These are phyloP conservation scores for Platycnemis pennipes DNA, from an alignment of 2,888 invertebrate genomes.

Conservation along the genomic window DNA sequence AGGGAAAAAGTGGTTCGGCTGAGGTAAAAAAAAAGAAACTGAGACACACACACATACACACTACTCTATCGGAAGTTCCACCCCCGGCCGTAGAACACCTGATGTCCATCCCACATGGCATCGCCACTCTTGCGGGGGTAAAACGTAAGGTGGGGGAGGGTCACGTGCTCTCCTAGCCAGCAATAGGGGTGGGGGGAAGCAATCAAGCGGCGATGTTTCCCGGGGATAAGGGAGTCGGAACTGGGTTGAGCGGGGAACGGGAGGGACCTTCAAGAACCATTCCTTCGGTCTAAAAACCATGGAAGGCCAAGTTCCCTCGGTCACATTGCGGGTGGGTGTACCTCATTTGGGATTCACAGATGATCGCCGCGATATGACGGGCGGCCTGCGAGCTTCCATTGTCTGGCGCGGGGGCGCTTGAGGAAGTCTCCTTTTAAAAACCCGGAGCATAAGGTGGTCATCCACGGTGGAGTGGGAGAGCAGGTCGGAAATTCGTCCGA, in stretches of 20 bases:
- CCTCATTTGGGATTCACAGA: conserved; percentile 18
- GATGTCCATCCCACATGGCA: conserved; percentile 45
- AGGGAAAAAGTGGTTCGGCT: not conserved
- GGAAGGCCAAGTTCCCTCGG: not conserved
- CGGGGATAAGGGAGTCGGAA: conserved; percentile 34
- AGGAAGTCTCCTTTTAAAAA: not conserved
- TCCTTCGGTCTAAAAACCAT: too few species aligned
- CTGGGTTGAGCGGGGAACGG: not conserved
- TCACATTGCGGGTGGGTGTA: not conserved
- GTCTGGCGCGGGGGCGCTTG: not conserved
- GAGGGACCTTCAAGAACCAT: not conserved
- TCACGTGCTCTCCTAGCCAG: conserved; percentile 6
- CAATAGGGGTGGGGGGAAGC: not conserved
- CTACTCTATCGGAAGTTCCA: not conserved
- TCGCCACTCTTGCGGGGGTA: not conserved
- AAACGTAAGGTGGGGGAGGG: not conserved
- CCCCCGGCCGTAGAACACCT: conserved; percentile 28
- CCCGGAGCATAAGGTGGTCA: conserved; percentile 18
- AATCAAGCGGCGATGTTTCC: conserved; percentile 43
- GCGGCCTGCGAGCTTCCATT: not conserved
- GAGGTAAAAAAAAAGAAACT: too few species aligned
- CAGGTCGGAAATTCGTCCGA: not conserved
- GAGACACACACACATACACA: not conserved
- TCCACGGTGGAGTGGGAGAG: not conserved
- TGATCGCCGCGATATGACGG: not conserved